Evolutionary conservation across 2,888 invertebrate species (phyloP).

Genomic region (Polia nebulosa): DNA sequence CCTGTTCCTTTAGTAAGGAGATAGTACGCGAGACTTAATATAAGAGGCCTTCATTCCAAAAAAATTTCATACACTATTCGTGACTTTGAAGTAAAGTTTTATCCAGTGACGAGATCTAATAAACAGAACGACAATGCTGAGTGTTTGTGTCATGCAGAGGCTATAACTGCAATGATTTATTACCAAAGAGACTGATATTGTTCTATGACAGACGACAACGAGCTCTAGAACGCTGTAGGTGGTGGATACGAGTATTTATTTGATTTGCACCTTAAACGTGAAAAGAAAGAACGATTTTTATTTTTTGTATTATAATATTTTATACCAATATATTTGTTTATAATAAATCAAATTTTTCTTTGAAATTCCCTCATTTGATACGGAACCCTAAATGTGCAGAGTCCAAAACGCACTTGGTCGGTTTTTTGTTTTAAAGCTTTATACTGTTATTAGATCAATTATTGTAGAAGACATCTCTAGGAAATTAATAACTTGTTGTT

Average conservation of each 20-base stretch:
- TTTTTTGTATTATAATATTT: background rate
- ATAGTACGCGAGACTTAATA: constrained; percentile 9
- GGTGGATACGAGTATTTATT: background rate
- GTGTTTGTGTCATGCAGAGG: constrained; percentile 35
- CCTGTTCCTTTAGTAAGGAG: background rate
- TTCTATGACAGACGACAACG: background rate
- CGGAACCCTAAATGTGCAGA: no score
- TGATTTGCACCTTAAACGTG: background rate
- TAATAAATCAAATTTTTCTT: no score
- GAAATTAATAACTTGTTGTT: background rate
- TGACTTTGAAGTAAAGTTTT: constrained; percentile 53
- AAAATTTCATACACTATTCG: constrained; percentile 50
- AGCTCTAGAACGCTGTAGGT: background rate
- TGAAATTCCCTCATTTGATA: no score
- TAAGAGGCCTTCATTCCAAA: constrained; percentile 24
- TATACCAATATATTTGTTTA: no score
- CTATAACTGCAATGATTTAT: constrained; percentile 49
- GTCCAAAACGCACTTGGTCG: no score
- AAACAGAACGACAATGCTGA: constrained; percentile 25
- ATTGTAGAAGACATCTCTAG: background rate
- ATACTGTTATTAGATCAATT: background rate
- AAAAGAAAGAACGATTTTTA: background rate
- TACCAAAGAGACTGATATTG: constrained; percentile 17
- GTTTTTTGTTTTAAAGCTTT: background rate
- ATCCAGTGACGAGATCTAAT: constrained; percentile 55